A percentile compares a stretch with the other conserved stretches of the same genome.
phyloP scores from a whole-genome alignment of 2,113 vertebrate genomes.

The Oriolus oriolus region DNA sequence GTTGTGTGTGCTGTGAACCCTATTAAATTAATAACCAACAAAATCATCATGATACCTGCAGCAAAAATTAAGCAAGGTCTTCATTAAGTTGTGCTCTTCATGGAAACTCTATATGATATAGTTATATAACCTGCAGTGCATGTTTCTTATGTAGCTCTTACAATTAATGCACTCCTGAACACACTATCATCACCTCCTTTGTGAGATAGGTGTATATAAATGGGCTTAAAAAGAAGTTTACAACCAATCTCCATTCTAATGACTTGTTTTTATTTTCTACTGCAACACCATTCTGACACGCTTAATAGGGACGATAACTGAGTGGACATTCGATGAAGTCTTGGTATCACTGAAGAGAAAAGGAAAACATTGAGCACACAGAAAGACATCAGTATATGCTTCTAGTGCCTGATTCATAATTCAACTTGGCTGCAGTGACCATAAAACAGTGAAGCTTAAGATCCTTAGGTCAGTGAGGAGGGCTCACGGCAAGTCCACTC shows the following conservation, averaged over 20 bases:
- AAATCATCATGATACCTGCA: background rate
- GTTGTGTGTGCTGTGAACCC: background rate
- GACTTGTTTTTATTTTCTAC: background rate
- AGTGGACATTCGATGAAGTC: background rate
- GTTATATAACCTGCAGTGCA: background rate
- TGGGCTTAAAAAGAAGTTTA: background rate
- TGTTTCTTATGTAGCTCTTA: background rate
- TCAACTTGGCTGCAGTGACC: background rate
- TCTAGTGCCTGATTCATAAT: background rate
- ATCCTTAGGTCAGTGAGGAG: background rate
- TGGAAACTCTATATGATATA: background rate
- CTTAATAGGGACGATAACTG: background rate
- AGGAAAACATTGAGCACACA: background rate
- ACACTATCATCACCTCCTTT: background rate
- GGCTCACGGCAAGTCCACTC: accelerated
- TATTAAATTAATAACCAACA: background rate
- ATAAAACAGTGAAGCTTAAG: background rate
- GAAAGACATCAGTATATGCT: background rate
- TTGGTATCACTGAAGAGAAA: background rate
- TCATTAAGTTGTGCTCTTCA: background rate
- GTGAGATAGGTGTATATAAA: background rate
- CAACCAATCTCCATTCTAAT: background rate
- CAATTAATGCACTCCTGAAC: background rate
- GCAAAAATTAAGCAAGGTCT: background rate
- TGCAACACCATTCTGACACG: background rate